Evolutionary conservation across 1,140 invertebrate species (phyloP).

Genomic region (Drosophila tristis): DNA sequence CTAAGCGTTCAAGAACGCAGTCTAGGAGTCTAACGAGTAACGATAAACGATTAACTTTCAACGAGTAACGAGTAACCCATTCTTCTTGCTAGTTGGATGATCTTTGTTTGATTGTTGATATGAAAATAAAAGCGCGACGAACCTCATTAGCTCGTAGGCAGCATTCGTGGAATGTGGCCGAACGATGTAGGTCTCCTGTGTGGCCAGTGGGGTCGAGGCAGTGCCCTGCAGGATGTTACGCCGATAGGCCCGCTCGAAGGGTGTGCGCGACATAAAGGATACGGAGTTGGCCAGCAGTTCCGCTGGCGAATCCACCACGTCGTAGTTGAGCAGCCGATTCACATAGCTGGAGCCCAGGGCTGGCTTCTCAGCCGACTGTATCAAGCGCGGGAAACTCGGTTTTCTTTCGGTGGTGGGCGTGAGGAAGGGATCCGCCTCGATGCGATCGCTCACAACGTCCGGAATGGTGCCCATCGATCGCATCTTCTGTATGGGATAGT

Average conservation of each 20-base stretch:
- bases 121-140: constrained; percentile 68
- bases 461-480: constrained; percentile 83
- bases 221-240: constrained; percentile 63
- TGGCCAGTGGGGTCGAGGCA: constrained; percentile 51
- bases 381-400: constrained; percentile 61
- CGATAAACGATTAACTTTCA: constrained; percentile 29
- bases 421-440: constrained; percentile 77
- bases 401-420: constrained; percentile 73
- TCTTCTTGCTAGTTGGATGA: constrained; percentile 5
- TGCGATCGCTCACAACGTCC: constrained; percentile 73
- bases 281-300: constrained; percentile 37
- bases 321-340: constrained; percentile 67
- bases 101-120: constrained; percentile 16
- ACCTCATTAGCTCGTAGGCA: constrained; percentile 82
- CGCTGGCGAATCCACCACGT: constrained; percentile 67
- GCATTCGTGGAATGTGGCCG: constrained; percentile 81
- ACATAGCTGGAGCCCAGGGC: constrained; percentile 50
- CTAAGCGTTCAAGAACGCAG: constrained; percentile 32
- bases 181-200: constrained; percentile 56
- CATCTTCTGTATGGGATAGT: constrained; percentile 83
- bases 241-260: constrained; percentile 79
- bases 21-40: constrained; percentile 29
- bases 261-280: constrained; percentile 76
- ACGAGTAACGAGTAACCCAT: constrained; percentile 35
- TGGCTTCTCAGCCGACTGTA: constrained; percentile 70